Conservation (phyloP, 2,888 invertebrate genomes). For the Teleiodes luculella region DNA sequence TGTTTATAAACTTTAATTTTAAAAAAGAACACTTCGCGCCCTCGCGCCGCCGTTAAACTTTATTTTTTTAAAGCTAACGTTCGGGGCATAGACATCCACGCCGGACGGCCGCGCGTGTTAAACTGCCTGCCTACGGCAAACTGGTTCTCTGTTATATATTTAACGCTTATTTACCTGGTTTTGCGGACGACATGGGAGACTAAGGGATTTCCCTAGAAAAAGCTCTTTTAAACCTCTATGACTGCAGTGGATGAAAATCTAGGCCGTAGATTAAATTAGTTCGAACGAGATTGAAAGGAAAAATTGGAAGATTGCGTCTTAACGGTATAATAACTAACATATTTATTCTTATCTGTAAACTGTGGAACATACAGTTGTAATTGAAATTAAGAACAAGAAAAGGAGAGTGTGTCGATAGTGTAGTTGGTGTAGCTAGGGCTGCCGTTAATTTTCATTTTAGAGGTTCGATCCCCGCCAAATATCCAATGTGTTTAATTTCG, state of each 20-base stretch:
- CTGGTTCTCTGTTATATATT: background rate
- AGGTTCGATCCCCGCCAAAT: too few relatives aligned
- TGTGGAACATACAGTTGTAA: too few relatives aligned
- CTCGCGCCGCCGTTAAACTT: background rate
- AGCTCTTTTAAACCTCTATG: background rate
- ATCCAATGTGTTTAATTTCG: too few relatives aligned
- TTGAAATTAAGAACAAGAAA: too few relatives aligned
- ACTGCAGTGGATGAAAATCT: background rate
- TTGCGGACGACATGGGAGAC: background rate
- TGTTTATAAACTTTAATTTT: conserved; percentile 11
- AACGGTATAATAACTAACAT: too few relatives aligned
- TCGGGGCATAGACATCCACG: background rate
- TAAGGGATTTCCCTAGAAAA: background rate
- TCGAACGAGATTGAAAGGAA: too few relatives aligned
- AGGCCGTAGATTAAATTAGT: too few relatives aligned
- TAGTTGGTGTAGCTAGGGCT: too few relatives aligned
- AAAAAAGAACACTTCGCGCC: background rate
- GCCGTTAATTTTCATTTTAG: too few relatives aligned
- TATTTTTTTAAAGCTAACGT: background rate
- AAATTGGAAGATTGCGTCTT: too few relatives aligned
- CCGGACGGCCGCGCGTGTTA: background rate
- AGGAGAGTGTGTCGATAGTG: too few relatives aligned
- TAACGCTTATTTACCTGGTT: background rate
- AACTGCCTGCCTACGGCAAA: background rate
- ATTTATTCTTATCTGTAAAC: too few relatives aligned